Conservation (phyloP, 37 sponge, comb jelly and placozoan species). For the Oopsacas minuta region DNA sequence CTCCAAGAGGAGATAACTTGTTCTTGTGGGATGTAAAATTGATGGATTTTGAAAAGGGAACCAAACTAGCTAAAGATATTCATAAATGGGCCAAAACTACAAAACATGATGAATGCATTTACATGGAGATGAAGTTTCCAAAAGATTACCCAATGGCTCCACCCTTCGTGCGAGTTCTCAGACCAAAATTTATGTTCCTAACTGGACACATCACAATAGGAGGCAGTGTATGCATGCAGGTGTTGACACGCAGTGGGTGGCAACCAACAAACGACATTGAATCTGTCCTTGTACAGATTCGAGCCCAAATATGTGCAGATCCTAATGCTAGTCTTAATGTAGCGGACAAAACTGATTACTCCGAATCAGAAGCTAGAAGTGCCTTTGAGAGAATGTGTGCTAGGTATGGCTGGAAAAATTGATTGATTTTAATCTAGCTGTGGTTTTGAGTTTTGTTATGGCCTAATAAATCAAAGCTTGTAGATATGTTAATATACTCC, state of each 20-base stretch:
- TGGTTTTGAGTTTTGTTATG: too few relatives aligned
- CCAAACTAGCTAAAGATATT: conserved; percentile 35
- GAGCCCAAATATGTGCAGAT: conserved; percentile 62
- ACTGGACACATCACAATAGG: conserved; percentile 56
- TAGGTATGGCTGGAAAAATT: conserved; percentile 63
- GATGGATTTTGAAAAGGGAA: conserved; percentile 39
- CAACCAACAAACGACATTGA: conserved; percentile 67
- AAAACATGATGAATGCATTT: conserved; percentile 34
- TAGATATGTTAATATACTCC: too few relatives aligned
- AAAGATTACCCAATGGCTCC: conserved; percentile 74
- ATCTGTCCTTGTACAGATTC: conserved; percentile 50
- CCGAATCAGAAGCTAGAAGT: conserved; percentile 42
- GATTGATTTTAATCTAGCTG: neutral
- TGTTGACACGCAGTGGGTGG: conserved; percentile 69
- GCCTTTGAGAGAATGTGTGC: conserved; percentile 61
- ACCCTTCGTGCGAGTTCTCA: conserved; percentile 59
- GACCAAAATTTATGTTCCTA: conserved; percentile 58
- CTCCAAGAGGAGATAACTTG: conserved; percentile 41
- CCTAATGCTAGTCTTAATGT: conserved; percentile 39
- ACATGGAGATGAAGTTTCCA: conserved; percentile 71
- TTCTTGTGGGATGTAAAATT: conserved; percentile 57
- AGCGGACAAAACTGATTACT: conserved; percentile 22
- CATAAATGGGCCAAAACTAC: conserved; percentile 30
- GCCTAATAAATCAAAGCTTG: too few relatives aligned
- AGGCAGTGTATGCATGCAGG: conserved; percentile 71